These are phyloP conservation scores for Mimachlamys varia DNA, from an alignment of 2,888 invertebrate species.

Conservation along the genomic window DNA sequence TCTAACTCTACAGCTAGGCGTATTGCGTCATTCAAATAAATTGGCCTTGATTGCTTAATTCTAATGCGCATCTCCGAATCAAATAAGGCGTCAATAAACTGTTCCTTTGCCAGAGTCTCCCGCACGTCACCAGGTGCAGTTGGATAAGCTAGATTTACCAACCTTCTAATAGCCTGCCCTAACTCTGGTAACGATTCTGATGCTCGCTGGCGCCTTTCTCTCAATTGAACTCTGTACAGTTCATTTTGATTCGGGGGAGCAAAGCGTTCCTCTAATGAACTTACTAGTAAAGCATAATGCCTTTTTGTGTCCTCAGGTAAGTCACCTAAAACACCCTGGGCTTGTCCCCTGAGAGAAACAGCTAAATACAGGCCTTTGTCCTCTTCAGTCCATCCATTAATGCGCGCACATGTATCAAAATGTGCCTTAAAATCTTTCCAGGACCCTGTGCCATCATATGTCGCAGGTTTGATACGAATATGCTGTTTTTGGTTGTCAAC, in stretches of 20 bases:
- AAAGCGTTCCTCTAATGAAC: conserved; percentile 44
- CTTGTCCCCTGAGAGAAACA: conserved; percentile 39
- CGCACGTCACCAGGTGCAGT: conserved; percentile 33
- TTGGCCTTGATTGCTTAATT: conserved; percentile 42
- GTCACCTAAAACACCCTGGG: background rate
- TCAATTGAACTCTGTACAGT: conserved; percentile 38
- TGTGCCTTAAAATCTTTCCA: conserved; percentile 48
- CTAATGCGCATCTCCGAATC: conserved; percentile 42
- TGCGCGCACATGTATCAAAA: conserved; percentile 40
- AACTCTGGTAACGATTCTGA: background rate
- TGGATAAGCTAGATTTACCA: conserved; percentile 35
- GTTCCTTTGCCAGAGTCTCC: conserved; percentile 48
- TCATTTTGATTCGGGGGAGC: conserved; percentile 42
- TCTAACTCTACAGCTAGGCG: conserved; percentile 45
- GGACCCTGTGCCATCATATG: conserved; percentile 42
- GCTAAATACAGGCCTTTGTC: conserved; percentile 38
- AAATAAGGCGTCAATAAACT: conserved; percentile 46
- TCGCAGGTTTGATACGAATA: conserved; percentile 42
- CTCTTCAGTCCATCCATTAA: conserved; percentile 40
- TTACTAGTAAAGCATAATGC: background rate
- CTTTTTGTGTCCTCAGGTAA: conserved; percentile 36
- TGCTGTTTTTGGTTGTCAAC: too few relatives aligned
- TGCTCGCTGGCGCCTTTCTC: background rate
- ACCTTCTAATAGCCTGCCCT: conserved; percentile 33
- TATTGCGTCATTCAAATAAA: conserved; percentile 47